Base-by-base conservation (phyloP, 1,140 invertebrate species). In the Gryon sp. region DNA sequence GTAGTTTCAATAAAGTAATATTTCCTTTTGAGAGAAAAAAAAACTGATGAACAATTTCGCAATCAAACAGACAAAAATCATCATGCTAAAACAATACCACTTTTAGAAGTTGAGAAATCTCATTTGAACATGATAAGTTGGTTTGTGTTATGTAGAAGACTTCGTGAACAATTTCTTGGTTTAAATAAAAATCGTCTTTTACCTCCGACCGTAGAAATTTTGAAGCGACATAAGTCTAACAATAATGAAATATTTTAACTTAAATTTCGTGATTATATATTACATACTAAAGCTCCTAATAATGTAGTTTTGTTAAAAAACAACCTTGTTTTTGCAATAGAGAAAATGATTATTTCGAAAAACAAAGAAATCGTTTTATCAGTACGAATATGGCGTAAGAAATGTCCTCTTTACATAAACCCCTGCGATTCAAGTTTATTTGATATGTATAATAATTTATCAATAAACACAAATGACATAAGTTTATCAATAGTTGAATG, bases 31-130 rank as follows among this genome's bases (percentile, higher is more conserved):
- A n/a, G 12, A 32, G 1, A 7, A 8, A 14, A 34, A 12, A 40
- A 52, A 28, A 14, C 24, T 19, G 40, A 55, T 2, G 8, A 36
- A 36, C 9, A n/a, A 15, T 69, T 69, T 59, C 41, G 65, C 8
- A 41, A 4, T 5, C 41, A 48, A 50, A 16, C 18, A 1, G 41
- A 69, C 40, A 2, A 1, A 9, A n/a, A 50, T 20, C 50, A 74
- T 12, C 69, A 74, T 8, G 22, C 12, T 15, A 34, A 26, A 32
- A 50, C 12, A 0, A 48, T 34, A 11, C 45, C 60, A 11, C 15
- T 76, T 5, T 6, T 62, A 24, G 20, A 55, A 15, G 52, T 76
- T 18, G n/a, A n/a, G n/a, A 18, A 57, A 41, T 50, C 55, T 15
- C 4, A 22, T 6, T 24, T 76, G 2, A 34, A 62, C 12, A 53